A percentile compares a stretch with the other conserved stretches of the same genome.
Conservation (phyloP, 2,113 vertebrate species). For the Lepus timidus region DNA sequence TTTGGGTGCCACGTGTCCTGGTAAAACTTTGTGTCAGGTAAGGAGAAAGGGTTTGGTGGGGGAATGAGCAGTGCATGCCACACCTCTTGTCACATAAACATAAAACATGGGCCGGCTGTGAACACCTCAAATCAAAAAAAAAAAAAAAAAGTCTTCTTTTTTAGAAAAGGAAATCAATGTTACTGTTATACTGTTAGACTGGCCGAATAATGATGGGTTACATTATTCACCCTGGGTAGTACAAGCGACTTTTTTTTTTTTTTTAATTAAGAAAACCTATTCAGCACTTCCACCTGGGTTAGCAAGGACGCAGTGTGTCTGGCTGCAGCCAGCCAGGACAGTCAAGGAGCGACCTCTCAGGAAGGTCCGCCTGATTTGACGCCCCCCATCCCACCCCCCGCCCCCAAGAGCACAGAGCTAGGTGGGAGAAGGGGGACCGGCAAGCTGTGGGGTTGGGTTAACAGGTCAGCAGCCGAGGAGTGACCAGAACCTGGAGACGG, state of each 20-base stretch:
- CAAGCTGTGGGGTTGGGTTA: neutral
- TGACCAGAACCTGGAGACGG: neutral
- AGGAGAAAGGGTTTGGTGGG: neutral
- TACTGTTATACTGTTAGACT: neutral
- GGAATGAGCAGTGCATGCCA: too few species aligned
- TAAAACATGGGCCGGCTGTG: neutral
- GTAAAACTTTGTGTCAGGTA: neutral
- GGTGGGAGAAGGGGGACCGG: neutral
- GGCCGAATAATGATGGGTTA: neutral
- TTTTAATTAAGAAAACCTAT: neutral
- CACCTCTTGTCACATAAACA: neutral
- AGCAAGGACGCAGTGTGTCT: neutral
- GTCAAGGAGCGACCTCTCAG: neutral
- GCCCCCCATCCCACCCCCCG: too few species aligned
- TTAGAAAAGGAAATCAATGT: constrained; percentile 2
- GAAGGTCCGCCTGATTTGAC: neutral
- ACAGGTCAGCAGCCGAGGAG: neutral
- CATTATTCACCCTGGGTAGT: neutral
- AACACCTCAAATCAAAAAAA: neutral
- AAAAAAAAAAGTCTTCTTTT: neutral
- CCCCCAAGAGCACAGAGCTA: neutral
- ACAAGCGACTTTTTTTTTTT: neutral
- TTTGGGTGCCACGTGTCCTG: neutral
- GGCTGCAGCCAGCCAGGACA: neutral
- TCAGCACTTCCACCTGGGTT: neutral